Evolutionary conservation across 2,797 vertebrate species (phyloP).

Genomic region (Poliocrania exsul): DNA sequence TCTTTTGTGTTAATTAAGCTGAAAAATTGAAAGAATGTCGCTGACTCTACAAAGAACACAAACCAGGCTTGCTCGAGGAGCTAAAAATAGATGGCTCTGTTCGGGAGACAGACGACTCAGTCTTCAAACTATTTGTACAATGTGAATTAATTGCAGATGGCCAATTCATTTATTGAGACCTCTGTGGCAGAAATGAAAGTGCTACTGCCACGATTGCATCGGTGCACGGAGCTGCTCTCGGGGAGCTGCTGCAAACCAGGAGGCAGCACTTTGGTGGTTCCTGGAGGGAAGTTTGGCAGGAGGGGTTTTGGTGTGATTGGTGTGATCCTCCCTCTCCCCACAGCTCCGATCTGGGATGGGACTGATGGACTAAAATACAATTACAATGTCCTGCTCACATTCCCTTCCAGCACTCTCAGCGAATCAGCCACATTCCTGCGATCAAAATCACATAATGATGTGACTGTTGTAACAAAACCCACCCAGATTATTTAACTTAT

Average conservation of each 20-base stretch:
- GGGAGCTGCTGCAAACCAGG: not conserved
- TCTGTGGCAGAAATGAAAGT: constrained; percentile 48
- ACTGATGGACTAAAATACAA: not conserved
- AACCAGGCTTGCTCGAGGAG: constrained; percentile 71
- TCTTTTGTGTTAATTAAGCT: constrained; percentile 78
- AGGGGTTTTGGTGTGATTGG: not conserved
- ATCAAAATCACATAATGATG: not conserved
- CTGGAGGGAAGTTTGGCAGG: not conserved
- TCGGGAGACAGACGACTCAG: constrained; percentile 68
- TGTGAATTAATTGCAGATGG: constrained; percentile 71
- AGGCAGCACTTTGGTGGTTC: not conserved
- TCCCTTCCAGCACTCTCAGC: not conserved
- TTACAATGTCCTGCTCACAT: not conserved
- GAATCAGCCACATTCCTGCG: not conserved
- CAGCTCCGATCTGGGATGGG: not conserved
- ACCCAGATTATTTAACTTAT: not conserved
- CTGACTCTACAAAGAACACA: constrained; percentile 78
- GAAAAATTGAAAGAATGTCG: constrained; percentile 76
- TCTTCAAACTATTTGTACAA: constrained; percentile 63
- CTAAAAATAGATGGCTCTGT: constrained; percentile 76
- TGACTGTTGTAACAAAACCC: not conserved
- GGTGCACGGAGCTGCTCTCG: not conserved
- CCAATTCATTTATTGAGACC: constrained; percentile 58
- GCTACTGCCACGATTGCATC: not conserved
- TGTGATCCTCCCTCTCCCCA: not conserved